Conservation (phyloP, 2,888 invertebrate species). For the Aphidoletes aphidimyza region DNA sequence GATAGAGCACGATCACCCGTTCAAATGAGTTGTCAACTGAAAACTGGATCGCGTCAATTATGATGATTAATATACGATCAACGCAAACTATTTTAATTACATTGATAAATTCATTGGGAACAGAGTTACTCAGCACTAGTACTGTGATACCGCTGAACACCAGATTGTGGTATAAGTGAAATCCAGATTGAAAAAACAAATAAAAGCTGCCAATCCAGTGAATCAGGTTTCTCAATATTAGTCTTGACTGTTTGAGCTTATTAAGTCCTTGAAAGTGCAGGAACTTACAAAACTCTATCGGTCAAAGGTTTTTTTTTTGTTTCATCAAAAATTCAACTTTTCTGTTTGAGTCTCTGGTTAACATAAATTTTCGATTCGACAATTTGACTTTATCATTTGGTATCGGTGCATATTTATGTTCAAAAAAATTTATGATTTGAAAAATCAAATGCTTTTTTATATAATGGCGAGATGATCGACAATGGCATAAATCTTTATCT, state of each 20-base stretch:
- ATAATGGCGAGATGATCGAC: no score
- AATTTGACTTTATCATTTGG: no score
- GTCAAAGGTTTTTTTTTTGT: not conserved
- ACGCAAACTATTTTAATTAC: not conserved
- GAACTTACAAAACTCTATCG: not conserved
- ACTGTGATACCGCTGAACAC: not conserved
- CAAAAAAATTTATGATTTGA: no score
- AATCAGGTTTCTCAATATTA: not conserved
- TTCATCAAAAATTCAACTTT: no score
- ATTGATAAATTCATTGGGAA: no score
- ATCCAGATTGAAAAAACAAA: not conserved
- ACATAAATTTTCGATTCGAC: no score
- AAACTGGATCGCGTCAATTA: not conserved
- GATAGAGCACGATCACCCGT: not conserved
- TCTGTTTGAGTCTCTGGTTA: no score
- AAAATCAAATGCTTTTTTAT: no score
- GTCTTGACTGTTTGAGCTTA: not conserved
- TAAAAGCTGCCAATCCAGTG: slow-evolving; percentile 17
- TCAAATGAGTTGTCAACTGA: not conserved
- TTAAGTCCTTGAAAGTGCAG: not conserved
- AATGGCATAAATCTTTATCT: no score
- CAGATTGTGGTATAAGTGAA: not conserved
- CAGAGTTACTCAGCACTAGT: no score
- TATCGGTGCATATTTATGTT: no score
- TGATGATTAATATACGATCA: not conserved